Base-by-base conservation (phyloP, 2,797 vertebrate genomes). In the Tachyglossus aculeatus region DNA sequence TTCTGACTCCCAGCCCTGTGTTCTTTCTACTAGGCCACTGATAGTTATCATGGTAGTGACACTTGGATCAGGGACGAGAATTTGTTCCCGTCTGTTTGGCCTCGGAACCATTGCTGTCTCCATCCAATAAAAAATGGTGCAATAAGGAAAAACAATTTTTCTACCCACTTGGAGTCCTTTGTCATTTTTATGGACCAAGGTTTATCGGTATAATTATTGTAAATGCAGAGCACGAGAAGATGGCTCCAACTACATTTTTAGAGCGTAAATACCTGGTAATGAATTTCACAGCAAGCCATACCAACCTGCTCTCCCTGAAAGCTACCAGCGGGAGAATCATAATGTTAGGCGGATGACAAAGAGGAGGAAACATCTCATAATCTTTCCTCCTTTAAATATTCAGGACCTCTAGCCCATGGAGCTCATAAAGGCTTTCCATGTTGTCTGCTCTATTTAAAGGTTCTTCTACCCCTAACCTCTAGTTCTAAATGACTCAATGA, bases 121-220 rank as follows among this genome's bases (percentile, higher is more conserved):
- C 24, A 53, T 34, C 32, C 53, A 50, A 44, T 78, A 82, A 89
- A 62, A 55, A 82, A 82, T 53, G 48, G 81, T 67, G 65, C 1
- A 2, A 74, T 84, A 77, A 81, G 80, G 65, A 68, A 78, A 86
- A 76, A 64, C 50, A 55, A 83, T 82, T 67, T 82, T 73, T 86
- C 86, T 87, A 82, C 78, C 74, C 78, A 77, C 68, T 67, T 86
- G 78, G 86, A 87, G 74, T 81, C 87, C 84, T 88, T 89, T 88
- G 84, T 90, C 81, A 84, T 90, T 90, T 92, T 86, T 85, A 83
- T 88, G 84, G 86, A 88, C 89, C 86, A 84, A 74, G 63, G 85
- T 91, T 91, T 91, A 89, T 91, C 88, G 73, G 79, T 61, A 84
- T 92, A 91, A 91, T 91, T 91, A 91, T 87, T 87, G 76, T 85